Evolutionary conservation across 2,113 vertebrate species (phyloP).

Genomic region (Xiphophorus maculatus): DNA sequence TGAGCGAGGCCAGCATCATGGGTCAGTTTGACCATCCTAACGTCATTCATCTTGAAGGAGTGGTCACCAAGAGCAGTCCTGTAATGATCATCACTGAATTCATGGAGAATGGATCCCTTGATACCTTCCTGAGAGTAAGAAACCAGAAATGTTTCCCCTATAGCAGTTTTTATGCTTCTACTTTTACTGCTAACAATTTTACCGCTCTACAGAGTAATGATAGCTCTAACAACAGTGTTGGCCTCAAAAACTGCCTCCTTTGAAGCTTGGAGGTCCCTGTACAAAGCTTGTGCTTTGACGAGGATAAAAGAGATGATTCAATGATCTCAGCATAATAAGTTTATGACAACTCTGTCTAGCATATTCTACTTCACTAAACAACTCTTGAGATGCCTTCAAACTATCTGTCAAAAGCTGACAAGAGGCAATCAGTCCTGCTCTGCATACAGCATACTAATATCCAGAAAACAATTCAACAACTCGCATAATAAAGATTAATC

Average conservation of each 20-base stretch:
- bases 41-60: conserved; percentile 95
- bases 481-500: background rate
- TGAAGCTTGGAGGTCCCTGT: conserved; percentile 19
- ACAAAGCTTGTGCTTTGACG: conserved; percentile 27
- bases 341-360: conserved; percentile 10
- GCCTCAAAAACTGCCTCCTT: conserved; percentile 15
- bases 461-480: background rate
- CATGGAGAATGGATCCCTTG: conserved; percentile 98
- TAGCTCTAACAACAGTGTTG: background rate
- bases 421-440: background rate
- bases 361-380: conserved; percentile 12
- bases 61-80: conserved; percentile 96
- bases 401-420: conserved; percentile 31
- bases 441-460: background rate
- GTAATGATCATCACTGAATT: conserved; percentile 99
- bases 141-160: background rate
- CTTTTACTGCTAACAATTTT: background rate
- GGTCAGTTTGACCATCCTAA: conserved; percentile 98
- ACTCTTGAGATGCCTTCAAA: conserved; percentile 8
- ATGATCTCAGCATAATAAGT: conserved; percentile 20
- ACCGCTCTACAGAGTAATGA: background rate
- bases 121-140: conserved; percentile 94
- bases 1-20: conserved; percentile 98
- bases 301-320: conserved; percentile 3
- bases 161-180: background rate